Percentiles rank a stretch among this genome's conserved stretches.
These are phyloP conservation scores for Haemorhous mexicanus DNA, from an alignment of 2,113 vertebrate genomes.

Conservation along the genomic window DNA sequence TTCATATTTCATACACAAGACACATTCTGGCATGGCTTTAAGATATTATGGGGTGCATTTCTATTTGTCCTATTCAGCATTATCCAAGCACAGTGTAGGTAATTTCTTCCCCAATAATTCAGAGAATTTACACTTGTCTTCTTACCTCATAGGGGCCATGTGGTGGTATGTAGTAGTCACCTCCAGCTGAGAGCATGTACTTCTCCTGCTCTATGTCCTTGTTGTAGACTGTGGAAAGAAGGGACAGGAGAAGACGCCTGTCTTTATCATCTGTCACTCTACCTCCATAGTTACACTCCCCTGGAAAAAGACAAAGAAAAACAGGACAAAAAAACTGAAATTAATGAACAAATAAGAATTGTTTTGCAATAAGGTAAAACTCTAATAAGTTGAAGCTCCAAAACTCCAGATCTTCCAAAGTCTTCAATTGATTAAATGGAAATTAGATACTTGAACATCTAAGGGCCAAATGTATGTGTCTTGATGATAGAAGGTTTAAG, in stretches of 20 bases:
- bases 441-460: neutral
- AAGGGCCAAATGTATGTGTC: neutral
- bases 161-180: conserved; percentile 81
- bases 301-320: conserved; percentile 60
- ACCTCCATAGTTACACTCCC: conserved; percentile 95
- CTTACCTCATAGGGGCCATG: conserved; percentile 86
- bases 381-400: neutral
- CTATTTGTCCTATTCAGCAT: neutral
- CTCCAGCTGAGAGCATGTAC: conserved; percentile 78
- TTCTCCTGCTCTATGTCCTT: conserved; percentile 79
- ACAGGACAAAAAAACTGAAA: neutral
- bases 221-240: conserved; percentile 86
- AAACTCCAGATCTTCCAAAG: neutral
- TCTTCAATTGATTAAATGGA: neutral
- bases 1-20: neutral
- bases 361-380: neutral
- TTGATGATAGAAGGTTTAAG: neutral
- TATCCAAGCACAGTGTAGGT: neutral
- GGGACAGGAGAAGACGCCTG: conserved; percentile 87
- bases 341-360: neutral
- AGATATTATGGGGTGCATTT: neutral
- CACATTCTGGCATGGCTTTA: neutral
- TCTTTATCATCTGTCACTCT: conserved; percentile 96
- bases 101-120: neutral
- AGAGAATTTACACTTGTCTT: neutral